Evolutionary conservation across 2,888 invertebrate genomes (phyloP).

Genomic region (Allacma fusca): DNA sequence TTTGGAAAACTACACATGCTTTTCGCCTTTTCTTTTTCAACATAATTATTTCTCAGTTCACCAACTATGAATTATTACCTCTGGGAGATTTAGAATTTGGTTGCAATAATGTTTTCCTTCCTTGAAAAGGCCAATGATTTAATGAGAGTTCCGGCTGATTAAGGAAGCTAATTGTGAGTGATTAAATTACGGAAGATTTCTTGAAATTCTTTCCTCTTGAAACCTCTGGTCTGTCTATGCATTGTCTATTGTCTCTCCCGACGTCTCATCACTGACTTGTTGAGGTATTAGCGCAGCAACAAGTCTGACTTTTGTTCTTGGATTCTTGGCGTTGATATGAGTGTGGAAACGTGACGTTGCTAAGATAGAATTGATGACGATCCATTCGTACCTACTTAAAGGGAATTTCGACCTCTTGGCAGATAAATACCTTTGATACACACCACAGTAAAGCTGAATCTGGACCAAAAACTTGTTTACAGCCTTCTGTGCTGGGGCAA

Average conservation of each 20-base stretch:
- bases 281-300: background rate
- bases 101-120: conserved; percentile 12
- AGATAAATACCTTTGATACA: conserved; percentile 26
- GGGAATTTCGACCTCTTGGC: conserved; percentile 31
- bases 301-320: background rate
- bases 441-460: conserved; percentile 7
- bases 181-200: background rate
- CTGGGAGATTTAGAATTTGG: conserved; percentile 12
- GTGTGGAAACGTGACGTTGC: conserved; percentile 11
- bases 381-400: conserved; percentile 14
- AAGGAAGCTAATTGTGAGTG: background rate
- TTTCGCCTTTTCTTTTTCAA: conserved; percentile 34
- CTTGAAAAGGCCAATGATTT: conserved; percentile 11
- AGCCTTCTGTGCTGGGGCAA: conserved; percentile 25
- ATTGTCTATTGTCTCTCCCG: background rate
- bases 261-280: background rate
- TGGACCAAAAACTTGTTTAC: conserved; percentile 12
- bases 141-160: background rate
- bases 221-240: background rate
- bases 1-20: conserved; percentile 27
- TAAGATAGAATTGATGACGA: conserved; percentile 6
- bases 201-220: background rate
- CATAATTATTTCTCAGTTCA: conserved; percentile 34
- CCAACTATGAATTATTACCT: conserved; percentile 37
- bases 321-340: conserved; percentile 8